phyloP scores from a whole-genome alignment of 2,113 vertebrate genomes.

The Rhinolophus sinicus region DNA sequence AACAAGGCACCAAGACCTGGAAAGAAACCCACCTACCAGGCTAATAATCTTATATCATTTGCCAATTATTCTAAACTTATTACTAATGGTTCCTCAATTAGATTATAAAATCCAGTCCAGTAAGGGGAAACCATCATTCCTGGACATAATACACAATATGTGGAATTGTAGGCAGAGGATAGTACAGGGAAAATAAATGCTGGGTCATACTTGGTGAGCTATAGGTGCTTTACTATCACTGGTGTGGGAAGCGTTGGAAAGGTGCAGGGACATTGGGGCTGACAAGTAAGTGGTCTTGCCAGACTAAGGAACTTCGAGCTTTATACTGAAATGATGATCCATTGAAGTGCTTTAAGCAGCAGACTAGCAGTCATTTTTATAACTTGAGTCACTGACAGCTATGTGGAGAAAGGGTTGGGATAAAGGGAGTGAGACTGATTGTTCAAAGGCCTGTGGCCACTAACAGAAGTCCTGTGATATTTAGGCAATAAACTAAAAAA shows the following conservation, averaged over 20 bases:
- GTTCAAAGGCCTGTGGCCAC: background rate
- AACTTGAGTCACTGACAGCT: background rate
- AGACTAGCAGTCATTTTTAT: background rate
- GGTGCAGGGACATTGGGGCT: background rate
- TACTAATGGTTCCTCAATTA: background rate
- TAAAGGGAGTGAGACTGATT: background rate
- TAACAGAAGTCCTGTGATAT: background rate
- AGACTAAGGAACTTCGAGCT: background rate
- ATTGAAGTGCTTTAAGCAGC: background rate
- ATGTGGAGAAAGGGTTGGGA: background rate
- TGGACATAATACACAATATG: background rate
- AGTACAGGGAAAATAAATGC: background rate
- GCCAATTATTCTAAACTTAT: slow-evolving; percentile 6
- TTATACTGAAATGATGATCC: background rate
- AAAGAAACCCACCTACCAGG: background rate
- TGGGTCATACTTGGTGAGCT: background rate
- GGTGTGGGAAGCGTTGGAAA: background rate
- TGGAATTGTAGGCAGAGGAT: background rate
- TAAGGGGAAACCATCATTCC: background rate
- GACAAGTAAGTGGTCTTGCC: background rate
- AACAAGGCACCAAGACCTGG: background rate
- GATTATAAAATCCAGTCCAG: slow-evolving; percentile 11
- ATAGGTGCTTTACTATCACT: background rate
- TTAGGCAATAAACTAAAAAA: background rate
- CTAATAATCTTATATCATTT: slow-evolving; percentile 3